Base-by-base conservation (phyloP, 2,113 vertebrate species). In the Balaeniceps rex region DNA sequence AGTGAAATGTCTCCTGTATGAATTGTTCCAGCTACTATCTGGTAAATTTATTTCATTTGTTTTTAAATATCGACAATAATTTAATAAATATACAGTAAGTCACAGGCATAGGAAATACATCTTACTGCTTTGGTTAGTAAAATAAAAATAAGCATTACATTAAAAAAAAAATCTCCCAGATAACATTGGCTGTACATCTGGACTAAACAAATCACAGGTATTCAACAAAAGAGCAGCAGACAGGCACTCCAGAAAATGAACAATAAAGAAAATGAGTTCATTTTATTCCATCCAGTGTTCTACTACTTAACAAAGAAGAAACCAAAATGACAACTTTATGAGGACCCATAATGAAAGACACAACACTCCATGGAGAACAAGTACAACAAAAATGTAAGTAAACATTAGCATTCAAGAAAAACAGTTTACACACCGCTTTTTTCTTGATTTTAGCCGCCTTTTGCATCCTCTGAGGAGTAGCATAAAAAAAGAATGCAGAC, bases 391-490 rank as follows among this genome's bases (percentile, higher is more conserved):
- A 89, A 94, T 61, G 69, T 80, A 85, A 49, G 65, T 49, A 82
- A 65, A 83, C 55, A 90, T 78, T 72, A 87, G 88, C 72, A 93
- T 93, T 94, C 97, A 96, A 94, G 97, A 96, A 97, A 97, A 97
- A 85, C 94, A 97, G 98, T 98, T 98, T 99, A 99, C 99, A 99
- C 99, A 99, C 99, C 99, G 98, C 99, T 99, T 99, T 99, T 98
- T 99, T 99, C 99, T 99, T 99, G 99, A 99, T 99, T 99, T 99
- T 99, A 98, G 99, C 99, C 98, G 99, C 99, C 98, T 99, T 99
- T 97, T 99, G 99, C 98, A 99, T 99, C 99, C 99, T 99, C 99
- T 99, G 99, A 97, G 97, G 97, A 98, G 98, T 96, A 97, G 97
- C 97, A 96, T 89, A 95, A 98, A 98, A 98, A 95, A 98, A 98